phyloP scores from a whole-genome alignment of 1,140 invertebrate genomes.

The Platorchestia sp. region DNA sequence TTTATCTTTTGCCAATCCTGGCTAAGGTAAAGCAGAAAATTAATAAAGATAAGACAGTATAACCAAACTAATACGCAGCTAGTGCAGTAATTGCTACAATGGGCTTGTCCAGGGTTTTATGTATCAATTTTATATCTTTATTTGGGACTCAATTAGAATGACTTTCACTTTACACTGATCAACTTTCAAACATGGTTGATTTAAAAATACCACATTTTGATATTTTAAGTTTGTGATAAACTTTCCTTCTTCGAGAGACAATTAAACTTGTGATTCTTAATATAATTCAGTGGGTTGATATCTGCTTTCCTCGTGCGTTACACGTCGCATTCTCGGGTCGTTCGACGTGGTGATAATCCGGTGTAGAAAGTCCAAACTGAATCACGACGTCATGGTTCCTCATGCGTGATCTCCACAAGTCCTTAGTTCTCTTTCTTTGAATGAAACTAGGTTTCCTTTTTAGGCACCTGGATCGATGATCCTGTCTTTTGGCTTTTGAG shows the following conservation, averaged over 20 bases:
- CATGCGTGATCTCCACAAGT: constrained; percentile 7
- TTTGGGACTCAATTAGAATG: too few species aligned
- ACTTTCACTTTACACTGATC: too few species aligned
- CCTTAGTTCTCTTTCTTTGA: not conserved
- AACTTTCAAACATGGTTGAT: not conserved
- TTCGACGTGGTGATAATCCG: constrained; percentile 21
- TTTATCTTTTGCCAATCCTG: too few species aligned
- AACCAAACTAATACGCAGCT: too few species aligned
- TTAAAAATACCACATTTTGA: not conserved
- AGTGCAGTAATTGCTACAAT: too few species aligned
- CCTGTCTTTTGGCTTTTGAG: not conserved
- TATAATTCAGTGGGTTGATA: not conserved
- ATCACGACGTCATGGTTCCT: constrained; percentile 20
- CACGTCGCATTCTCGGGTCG: constrained; percentile 1
- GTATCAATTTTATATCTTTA: too few species aligned
- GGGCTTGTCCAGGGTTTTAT: too few species aligned
- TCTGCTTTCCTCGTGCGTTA: not conserved
- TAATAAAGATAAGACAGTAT: too few species aligned
- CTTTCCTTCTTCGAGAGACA: not conserved
- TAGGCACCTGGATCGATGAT: not conserved
- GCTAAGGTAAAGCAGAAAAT: too few species aligned
- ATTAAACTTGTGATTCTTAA: not conserved
- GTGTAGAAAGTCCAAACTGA: constrained; percentile 31
- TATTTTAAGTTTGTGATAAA: not conserved
- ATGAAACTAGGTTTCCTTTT: not conserved